These are phyloP conservation scores for Diplogasteroides magnus DNA, from an alignment of 1,140 invertebrate genomes.

Conservation along the genomic window DNA sequence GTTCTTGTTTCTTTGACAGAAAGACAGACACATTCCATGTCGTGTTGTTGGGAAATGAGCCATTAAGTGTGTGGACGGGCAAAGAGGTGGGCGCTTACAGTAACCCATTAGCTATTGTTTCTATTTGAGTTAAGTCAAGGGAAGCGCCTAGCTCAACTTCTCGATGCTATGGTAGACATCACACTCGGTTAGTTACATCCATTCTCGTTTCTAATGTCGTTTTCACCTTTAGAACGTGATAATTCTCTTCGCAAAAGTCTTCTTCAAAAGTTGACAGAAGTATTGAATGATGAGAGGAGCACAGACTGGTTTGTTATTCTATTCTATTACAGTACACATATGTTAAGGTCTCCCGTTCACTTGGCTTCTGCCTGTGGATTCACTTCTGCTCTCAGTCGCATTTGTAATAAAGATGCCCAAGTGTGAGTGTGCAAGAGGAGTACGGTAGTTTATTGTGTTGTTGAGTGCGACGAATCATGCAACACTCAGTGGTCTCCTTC, in stretches of 20 bases:
- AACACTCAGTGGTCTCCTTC: neutral
- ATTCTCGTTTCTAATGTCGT: neutral
- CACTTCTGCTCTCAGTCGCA: neutral
- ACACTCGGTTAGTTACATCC: neutral
- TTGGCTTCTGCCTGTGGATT: conserved; percentile 15
- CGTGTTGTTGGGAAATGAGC: neutral
- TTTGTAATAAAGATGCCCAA: neutral
- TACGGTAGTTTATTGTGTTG: neutral
- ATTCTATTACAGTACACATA: no score
- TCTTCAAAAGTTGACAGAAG: neutral
- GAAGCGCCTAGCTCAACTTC: neutral
- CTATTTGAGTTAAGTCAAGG: neutral
- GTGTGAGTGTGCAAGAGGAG: neutral
- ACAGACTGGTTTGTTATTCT: no score
- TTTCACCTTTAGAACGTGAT: neutral
- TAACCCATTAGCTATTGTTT: neutral
- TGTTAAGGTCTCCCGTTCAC: conserved; percentile 13
- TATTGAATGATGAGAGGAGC: no score
- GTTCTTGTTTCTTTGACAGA: neutral
- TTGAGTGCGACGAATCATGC: neutral
- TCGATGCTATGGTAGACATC: neutral
- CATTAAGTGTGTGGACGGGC: neutral
- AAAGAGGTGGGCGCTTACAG: neutral
- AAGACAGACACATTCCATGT: conserved; percentile 11
- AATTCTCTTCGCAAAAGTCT: neutral